Base-by-base conservation (phyloP, 2,888 invertebrate genomes). In the Drosophila histrio region DNA sequence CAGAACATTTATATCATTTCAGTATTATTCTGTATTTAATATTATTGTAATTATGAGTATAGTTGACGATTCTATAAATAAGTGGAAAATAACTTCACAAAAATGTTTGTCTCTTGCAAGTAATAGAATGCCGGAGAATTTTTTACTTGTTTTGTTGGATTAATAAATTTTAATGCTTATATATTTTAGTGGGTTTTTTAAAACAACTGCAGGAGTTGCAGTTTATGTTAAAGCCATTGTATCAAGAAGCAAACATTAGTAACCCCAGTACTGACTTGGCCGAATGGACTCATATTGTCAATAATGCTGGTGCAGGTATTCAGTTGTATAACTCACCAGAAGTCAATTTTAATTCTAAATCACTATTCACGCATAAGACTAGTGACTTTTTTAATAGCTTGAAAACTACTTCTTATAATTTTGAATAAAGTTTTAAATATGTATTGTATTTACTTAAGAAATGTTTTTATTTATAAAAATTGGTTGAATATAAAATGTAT, bases 161-260 rank as follows among this genome's bases (percentile, higher is more conserved):
- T 32, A 2, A 22, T 15, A 9, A 15, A 47, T 13, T n/a, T n/a
- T 1, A 15, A 24, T 17, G 6, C 21, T n/a, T 1, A 30, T 46
- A 44, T 38, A 47, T 74, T 78, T 9, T 38, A 91, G 91, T 76
- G 30, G 83, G 82, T 21, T 89, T 89, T 52, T 72, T 91, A 17
- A 65, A 65, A n/a, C 90, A 89, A 46, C 60, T 91, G n/a, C 74
- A 83, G 38, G 87, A 79, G n/a, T 87, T 89, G 8, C 90, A 90
- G 34, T 82, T 90, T 19, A 85, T 90, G 80, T 74, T 88, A 0
- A 89, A 86, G 26, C 78, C 78, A 2, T 54, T 90, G 3, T 69
- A 72, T 24, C 77, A 74, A n/a, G 85, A 86, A 32, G 74, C 77
- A 26, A 90, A 79, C 57, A 54, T 11, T 2, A 54, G 49, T 1